phyloP scores from a whole-genome alignment of 2,888 invertebrate species.

The Toxonevra muliebris region DNA sequence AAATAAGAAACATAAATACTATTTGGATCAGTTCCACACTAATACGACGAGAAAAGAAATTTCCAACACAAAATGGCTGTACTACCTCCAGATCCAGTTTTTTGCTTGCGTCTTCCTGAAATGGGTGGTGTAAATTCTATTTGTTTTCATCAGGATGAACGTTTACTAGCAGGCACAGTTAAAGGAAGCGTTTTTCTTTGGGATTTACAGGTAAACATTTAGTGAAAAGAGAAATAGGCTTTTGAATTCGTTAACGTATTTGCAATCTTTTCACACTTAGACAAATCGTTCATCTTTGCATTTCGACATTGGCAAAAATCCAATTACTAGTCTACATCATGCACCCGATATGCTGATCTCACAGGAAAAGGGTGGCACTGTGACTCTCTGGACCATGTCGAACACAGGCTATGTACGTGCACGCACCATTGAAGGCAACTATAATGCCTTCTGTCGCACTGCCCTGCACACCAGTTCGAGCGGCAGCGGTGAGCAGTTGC shows the following conservation, averaged over 20 bases:
- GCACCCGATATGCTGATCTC: constrained; percentile 73
- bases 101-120: constrained; percentile 74
- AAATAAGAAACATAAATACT: no score
- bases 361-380: constrained; percentile 78
- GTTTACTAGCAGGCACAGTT: constrained; percentile 77
- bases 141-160: constrained; percentile 74
- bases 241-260: neutral
- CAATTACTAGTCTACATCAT: constrained; percentile 65
- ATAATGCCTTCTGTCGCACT: constrained; percentile 78
- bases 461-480: constrained; percentile 62
- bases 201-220: constrained; percentile 75
- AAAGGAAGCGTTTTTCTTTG: constrained; percentile 80
- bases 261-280: constrained; percentile 64
- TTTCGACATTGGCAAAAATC: constrained; percentile 72
- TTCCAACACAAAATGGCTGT: constrained; percentile 69
- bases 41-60: no score
- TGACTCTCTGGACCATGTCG: constrained; percentile 73
- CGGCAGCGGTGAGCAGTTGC: constrained; percentile 60
- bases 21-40: no score
- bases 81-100: constrained; percentile 78
- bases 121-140: constrained; percentile 79
- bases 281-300: constrained; percentile 76
- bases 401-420: constrained; percentile 71
- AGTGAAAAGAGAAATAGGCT: no score
- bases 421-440: constrained; percentile 70